Evolutionary conservation across 1,140 invertebrate genomes (phyloP).

Genomic region (Heliconius hermathena): DNA sequence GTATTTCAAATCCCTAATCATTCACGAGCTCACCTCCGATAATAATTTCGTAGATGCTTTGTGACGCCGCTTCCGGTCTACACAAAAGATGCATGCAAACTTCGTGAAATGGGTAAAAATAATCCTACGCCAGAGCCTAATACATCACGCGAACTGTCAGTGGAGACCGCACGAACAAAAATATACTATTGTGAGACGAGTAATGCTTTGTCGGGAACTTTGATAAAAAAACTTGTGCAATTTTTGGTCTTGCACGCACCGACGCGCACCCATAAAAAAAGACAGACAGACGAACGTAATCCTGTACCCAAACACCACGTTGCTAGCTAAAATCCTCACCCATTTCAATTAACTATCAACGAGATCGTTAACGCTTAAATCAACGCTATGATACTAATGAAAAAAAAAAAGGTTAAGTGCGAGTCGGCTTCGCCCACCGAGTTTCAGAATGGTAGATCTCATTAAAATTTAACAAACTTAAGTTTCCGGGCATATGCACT

Average conservation of each 20-base stretch:
- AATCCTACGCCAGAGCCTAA: constrained; percentile 73
- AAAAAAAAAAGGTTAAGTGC: constrained; percentile 42
- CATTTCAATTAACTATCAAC: constrained; percentile 34
- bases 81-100: constrained; percentile 79
- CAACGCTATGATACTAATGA: constrained; percentile 56
- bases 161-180: constrained; percentile 78
- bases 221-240: constrained; percentile 73
- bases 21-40: constrained; percentile 55
- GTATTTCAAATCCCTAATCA: constrained; percentile 60
- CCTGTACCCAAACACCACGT: constrained; percentile 29
- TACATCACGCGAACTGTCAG: constrained; percentile 81
- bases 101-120: constrained; percentile 80
- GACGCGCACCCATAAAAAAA: constrained; percentile 49
- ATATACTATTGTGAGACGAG: constrained; percentile 75
- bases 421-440: too few relatives aligned
- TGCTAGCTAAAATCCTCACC: constrained; percentile 30
- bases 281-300: constrained; percentile 46
- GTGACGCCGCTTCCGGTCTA: constrained; percentile 71
- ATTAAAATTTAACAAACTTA: too few relatives aligned
- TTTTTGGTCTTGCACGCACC: constrained; percentile 68
- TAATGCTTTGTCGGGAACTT: constrained; percentile 71
- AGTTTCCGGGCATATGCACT: too few relatives aligned
- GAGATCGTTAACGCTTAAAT: constrained; percentile 37
- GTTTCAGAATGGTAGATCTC: too few relatives aligned
- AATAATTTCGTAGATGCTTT: constrained; percentile 71